Evolutionary conservation across 2,113 vertebrate species (phyloP).

Genomic region (Orthonyx spaldingii): DNA sequence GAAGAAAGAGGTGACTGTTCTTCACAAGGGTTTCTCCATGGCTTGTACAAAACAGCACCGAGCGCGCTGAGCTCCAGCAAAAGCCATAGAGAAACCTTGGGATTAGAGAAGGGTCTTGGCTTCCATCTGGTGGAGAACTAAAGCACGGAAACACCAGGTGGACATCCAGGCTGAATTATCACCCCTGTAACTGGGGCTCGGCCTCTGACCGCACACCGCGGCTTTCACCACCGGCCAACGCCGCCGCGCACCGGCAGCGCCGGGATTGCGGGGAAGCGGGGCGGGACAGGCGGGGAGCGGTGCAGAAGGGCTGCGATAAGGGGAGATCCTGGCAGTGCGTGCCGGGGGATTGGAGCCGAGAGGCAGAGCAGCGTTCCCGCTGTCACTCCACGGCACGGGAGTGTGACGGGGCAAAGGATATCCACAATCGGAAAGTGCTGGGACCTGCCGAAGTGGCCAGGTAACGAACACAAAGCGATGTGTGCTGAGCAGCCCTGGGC

Average conservation of each 20-base stretch:
- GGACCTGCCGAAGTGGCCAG: rapidly evolving
- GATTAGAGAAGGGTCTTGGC: background rate
- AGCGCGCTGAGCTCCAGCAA: rapidly evolving
- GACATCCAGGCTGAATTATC: rapidly evolving
- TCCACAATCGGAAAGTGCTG: rapidly evolving
- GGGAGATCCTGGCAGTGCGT: rapidly evolving
- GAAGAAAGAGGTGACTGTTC: background rate
- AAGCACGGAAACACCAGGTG: rapidly evolving
- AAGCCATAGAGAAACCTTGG: rapidly evolving
- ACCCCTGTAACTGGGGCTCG: too few species aligned
- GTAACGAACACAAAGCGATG: rapidly evolving
- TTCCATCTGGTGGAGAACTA: constrained; percentile 14
- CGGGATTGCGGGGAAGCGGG: background rate
- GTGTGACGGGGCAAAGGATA: rapidly evolving
- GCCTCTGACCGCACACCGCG: background rate
- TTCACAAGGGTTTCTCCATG: rapidly evolving
- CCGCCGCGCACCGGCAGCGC: background rate
- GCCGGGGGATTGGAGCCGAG: rapidly evolving
- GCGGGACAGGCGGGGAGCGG: rapidly evolving
- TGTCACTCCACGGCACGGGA: rapidly evolving
- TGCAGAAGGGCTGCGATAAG: rapidly evolving
- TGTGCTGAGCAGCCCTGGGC: rapidly evolving
- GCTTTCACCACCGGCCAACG: background rate
- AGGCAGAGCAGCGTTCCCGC: background rate
- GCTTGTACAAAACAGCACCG: too few species aligned